Evolutionary conservation across 2,888 invertebrate genomes (phyloP), one percentile per base, ranked within the genome.

Genomic region (Palloptera scutellata): DNA sequence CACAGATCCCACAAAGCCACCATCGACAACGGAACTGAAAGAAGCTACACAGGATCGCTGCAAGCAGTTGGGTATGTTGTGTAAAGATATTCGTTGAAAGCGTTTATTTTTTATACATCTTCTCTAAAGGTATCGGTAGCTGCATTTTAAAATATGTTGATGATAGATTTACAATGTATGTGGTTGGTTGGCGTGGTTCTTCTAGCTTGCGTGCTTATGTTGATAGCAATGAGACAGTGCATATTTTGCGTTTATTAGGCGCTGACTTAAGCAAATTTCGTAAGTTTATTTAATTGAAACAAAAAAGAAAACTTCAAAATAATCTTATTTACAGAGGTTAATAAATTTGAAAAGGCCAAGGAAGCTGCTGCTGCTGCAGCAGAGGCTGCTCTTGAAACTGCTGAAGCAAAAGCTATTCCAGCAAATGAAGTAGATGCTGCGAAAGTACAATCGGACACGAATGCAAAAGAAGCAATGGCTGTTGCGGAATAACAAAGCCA

Each of bases 181-280:
- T 95, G 69, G 95, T 94, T 59, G 97, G 97, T 0, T 98, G 98
- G 97, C 90, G 94, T 70, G 97, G 97, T 5, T 92, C 91, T 12
- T 90, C 90, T 69, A 94, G 96, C 0, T 86, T 97, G 19, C 88
- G 96, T 15, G 95, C 95, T 0, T 98, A 97, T 86, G 93, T 97
- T 43, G 91, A 95, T 30, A 88, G 90, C 41, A 89, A 91, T 66
- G 96, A 95, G 81, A 91, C 95, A 0, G 89, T 95, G 19, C 98
- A 98, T 84, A 93, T 93, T 77, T 85, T 98, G 59, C 85, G 97
- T 11, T 86, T 98, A 54, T 87, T 96, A 73, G 96, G 95, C 1
- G 93, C 91, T 8, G 96, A 97, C 83, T 89, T 91, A 63, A 91
- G 92, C 61, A 93, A 93, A 87, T 95, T 91, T 81, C 93, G 94